phyloP scores from a whole-genome alignment of 2,797 vertebrate species.

The Myotis planiceps region DNA sequence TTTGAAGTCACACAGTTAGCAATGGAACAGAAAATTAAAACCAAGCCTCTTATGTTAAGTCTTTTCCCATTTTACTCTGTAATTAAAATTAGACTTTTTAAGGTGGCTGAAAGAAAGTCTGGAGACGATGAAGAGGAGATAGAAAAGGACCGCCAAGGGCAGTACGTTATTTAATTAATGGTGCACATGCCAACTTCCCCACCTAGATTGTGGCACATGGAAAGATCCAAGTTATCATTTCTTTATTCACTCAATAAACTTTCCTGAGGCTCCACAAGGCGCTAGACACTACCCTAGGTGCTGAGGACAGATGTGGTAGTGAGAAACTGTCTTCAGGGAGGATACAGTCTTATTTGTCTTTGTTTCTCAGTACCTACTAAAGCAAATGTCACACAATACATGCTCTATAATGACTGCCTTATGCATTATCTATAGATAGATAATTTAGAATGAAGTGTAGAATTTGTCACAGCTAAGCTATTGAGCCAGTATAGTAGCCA shows the following conservation, averaged over 20 bases:
- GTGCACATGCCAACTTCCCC: background rate
- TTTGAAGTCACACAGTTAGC: background rate
- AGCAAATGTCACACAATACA: background rate
- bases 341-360: background rate
- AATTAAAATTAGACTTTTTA: background rate
- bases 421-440: background rate
- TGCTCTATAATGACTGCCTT: slow-evolving; percentile 27
- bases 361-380: background rate
- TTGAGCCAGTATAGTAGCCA: slow-evolving; percentile 34
- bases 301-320: background rate
- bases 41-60: slow-evolving; percentile 10
- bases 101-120: background rate
- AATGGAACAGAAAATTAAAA: slow-evolving; percentile 39
- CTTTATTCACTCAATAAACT: background rate
- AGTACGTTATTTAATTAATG: background rate
- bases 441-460: slow-evolving; percentile 48
- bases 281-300: background rate
- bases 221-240: background rate
- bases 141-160: background rate
- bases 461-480: slow-evolving; percentile 31
- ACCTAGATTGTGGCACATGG: background rate
- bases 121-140: background rate
- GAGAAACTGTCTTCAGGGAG: slow-evolving; percentile 2
- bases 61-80: slow-evolving; percentile 16
- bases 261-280: background rate